Base-by-base conservation (phyloP, 2,113 vertebrate species). In the Carettochelys insculpta region DNA sequence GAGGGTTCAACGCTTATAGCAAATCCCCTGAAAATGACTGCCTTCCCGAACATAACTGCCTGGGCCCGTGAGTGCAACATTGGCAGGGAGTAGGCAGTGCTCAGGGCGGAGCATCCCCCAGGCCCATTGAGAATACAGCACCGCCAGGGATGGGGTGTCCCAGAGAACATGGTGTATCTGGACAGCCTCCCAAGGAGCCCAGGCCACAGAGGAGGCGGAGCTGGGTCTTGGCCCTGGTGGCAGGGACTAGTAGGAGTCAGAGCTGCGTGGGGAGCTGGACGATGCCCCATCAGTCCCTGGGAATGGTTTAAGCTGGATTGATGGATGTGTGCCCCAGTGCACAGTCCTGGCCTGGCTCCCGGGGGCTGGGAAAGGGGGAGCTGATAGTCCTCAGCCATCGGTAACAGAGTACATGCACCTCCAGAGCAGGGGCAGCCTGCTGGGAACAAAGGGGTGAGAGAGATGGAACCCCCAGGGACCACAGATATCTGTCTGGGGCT, bases 341-440 rank as follows among this genome's bases (percentile, higher is more conserved):
- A 47, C 43, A 4, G 43, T 25, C 27, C 22, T 48, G 25, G 56
- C 17, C 17, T 17, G 34, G 34, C 17, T 61, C 14, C 31, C 31
- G 1, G 1, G 16, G 16, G 31, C n/a, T n/a, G n/a, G n/a, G n/a
- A n/a, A n/a, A 9, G 61, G 8, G 17, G 17, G 34, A 20, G 19
- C 20, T 38, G 61, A 38, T 68, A 34, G 19, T 17, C 61, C 61
- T 68, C 17, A 5, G 20, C 61, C 34, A 68, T 22, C 34, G 19
- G 16, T 65, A n/a, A 65, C 61, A 16, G n/a, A 9, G n/a, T n/a
- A 38, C 20, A 8, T 68, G n/a, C 34, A 38, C 4, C 17, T 8
- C 34, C 4, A 38, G 17, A 9, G 61, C 61, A 68, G 38, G 19
- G 19, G 16, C 19, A n/a, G n/a, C 61, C 19, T 38, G 9, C 61